These are phyloP conservation scores for Microcebus lehilahytsara DNA, from an alignment of 2,113 vertebrate genomes.

Conservation along the genomic window DNA sequence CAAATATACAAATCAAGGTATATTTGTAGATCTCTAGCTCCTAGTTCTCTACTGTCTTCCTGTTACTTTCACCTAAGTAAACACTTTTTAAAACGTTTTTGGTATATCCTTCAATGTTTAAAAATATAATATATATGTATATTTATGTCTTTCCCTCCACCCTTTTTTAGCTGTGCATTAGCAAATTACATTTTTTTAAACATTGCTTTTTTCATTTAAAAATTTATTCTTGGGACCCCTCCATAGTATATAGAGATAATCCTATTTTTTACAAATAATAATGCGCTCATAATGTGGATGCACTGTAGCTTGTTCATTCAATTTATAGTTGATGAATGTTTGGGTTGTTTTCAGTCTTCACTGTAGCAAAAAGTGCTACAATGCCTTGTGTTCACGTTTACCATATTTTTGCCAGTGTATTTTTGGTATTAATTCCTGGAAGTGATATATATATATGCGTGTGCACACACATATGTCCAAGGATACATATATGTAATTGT, in stretches of 20 bases:
- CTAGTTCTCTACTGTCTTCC: not conserved
- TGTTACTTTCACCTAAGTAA: not conserved
- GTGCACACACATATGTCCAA: not conserved
- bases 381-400: not conserved
- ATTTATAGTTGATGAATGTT: not conserved
- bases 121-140: not conserved
- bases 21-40: not conserved
- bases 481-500: not conserved
- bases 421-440: not conserved
- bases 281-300: too few relatives aligned
- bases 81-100: not conserved
- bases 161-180: not conserved
- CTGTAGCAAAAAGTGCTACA: not conserved
- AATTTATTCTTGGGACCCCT: not conserved
- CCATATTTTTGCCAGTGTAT: too few relatives aligned
- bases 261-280: not conserved
- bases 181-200: not conserved
- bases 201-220: not conserved
- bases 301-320: not conserved
- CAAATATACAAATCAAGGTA: not conserved
- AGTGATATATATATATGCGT: not conserved
- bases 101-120: not conserved
- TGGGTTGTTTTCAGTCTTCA: not conserved
- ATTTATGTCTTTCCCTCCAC: not conserved
- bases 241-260: too few relatives aligned